Percentiles rank a stretch among this genome's conserved stretches.
Evolutionary conservation across 2,888 invertebrate genomes (phyloP).

Genomic region (Mimachlamys varia): DNA sequence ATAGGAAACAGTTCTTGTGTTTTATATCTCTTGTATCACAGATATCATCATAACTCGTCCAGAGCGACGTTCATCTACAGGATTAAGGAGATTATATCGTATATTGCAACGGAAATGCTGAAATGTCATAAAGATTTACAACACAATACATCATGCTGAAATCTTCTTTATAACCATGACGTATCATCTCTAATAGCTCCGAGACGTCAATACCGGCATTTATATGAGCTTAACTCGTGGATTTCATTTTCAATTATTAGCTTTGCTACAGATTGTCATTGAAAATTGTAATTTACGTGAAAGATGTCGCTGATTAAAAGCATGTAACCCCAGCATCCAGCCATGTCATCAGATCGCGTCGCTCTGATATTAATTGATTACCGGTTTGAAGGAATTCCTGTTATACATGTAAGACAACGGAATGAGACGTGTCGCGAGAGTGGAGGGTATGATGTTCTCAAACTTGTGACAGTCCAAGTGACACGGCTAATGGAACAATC

Average conservation of each 20-base stretch:
- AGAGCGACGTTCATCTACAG: not conserved
- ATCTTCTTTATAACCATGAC: constrained; percentile 9
- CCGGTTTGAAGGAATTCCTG: constrained; percentile 31
- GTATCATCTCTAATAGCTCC: not conserved
- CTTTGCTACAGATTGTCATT: constrained; percentile 31
- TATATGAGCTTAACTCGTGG: not conserved
- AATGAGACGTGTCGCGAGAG: not conserved
- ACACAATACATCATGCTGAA: constrained; percentile 28
- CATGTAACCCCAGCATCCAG: not conserved
- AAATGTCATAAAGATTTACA: constrained; percentile 31
- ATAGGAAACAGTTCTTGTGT: not conserved
- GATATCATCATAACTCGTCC: not conserved
- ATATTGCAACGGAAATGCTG: constrained; percentile 21
- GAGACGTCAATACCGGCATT: not conserved
- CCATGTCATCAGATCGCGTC: not conserved
- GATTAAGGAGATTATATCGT: constrained; percentile 17
- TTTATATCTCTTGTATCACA: not conserved
- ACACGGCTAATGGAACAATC: not conserved
- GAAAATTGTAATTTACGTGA: constrained; percentile 26
- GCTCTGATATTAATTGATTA: not conserved
- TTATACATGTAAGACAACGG: constrained; percentile 29
- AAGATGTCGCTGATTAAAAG: constrained; percentile 27
- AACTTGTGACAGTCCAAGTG: not conserved
- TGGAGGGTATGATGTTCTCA: not conserved
- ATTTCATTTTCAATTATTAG: constrained; percentile 36